phyloP scores from a whole-genome alignment of 1,140 invertebrate species.

The Heliconius hewitsoni region DNA sequence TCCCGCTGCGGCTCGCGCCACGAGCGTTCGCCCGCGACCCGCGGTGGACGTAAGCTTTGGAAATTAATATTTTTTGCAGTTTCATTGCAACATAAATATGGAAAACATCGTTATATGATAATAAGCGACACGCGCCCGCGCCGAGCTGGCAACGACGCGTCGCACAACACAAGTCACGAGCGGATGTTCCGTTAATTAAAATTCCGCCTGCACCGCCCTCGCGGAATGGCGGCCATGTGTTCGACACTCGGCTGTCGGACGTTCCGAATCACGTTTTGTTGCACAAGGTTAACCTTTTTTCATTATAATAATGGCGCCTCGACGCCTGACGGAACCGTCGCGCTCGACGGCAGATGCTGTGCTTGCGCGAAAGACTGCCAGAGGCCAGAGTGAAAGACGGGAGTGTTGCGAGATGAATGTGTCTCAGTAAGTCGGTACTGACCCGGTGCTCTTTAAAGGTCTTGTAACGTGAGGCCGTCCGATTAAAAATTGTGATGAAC shows the following conservation, averaged over 20 bases:
- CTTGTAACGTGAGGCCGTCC: slow-evolving; percentile 75
- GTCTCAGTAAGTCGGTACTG: slow-evolving; percentile 58
- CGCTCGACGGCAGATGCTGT: slow-evolving; percentile 55
- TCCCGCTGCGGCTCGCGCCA: slow-evolving; percentile 42
- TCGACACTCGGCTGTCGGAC: slow-evolving; percentile 66
- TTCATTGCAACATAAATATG: background rate
- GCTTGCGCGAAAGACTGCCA: slow-evolving; percentile 71
- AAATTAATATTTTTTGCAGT: slow-evolving; percentile 43
- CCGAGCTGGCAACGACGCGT: slow-evolving; percentile 71
- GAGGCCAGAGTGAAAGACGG: slow-evolving; percentile 50
- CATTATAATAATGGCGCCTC: slow-evolving; percentile 57
- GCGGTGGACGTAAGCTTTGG: slow-evolving; percentile 39
- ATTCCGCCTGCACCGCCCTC: slow-evolving; percentile 81
- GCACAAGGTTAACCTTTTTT: slow-evolving; percentile 78
- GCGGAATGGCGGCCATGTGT: slow-evolving; percentile 80
- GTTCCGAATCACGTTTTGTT: slow-evolving; percentile 78
- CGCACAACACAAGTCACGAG: slow-evolving; percentile 66
- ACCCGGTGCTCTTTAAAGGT: slow-evolving; percentile 79
- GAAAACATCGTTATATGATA: background rate
- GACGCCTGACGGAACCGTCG: slow-evolving; percentile 59
- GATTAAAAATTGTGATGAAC: slow-evolving; percentile 60
- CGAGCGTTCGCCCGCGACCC: slow-evolving; percentile 47
- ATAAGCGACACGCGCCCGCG: slow-evolving; percentile 47
- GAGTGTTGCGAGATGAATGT: slow-evolving; percentile 56
- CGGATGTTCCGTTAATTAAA: slow-evolving; percentile 82